Evolutionary conservation across 2,888 invertebrate genomes (phyloP).

Genomic region (Nomada hirtipes): DNA sequence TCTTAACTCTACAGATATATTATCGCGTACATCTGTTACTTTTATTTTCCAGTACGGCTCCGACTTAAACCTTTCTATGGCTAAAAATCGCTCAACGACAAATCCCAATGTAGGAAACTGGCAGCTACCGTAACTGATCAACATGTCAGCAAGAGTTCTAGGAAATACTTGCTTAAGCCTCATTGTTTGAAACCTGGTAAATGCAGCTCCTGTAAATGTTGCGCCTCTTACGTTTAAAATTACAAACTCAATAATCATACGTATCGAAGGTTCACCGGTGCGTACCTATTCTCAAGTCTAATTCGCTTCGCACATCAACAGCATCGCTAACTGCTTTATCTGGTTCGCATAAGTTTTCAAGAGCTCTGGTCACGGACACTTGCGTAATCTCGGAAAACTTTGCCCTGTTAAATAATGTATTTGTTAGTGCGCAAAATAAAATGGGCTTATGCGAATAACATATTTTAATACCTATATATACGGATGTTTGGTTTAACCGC

Average conservation of each 20-base stretch:
- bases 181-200: constrained; percentile 98
- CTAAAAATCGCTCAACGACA: constrained; percentile 98
- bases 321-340: constrained; percentile 94
- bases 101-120: constrained; percentile 99
- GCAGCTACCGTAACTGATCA: constrained; percentile 99
- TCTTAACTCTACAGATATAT: constrained; percentile 92
- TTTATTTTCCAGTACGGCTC: constrained; percentile 98
- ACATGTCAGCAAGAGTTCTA: constrained; percentile 88
- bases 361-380: constrained; percentile 91
- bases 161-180: constrained; percentile 93
- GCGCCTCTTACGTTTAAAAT: background rate
- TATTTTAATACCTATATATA: constrained; percentile 85
- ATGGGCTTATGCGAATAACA: background rate
- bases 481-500: constrained; percentile 90
- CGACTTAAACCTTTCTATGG: constrained; percentile 94
- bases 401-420: constrained; percentile 86
- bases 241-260: background rate
- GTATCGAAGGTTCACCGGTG: background rate
- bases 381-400: constrained; percentile 99
- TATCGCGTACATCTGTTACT: constrained; percentile 92
- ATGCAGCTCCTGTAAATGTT: constrained; percentile 92
- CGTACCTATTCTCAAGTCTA: constrained; percentile 96
- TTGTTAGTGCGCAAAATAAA: background rate
- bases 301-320: constrained; percentile 95
- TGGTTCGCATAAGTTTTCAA: constrained; percentile 91